Evolutionary conservation across 2,113 vertebrate species (phyloP).

Genomic region (Baryphthengus martii): DNA sequence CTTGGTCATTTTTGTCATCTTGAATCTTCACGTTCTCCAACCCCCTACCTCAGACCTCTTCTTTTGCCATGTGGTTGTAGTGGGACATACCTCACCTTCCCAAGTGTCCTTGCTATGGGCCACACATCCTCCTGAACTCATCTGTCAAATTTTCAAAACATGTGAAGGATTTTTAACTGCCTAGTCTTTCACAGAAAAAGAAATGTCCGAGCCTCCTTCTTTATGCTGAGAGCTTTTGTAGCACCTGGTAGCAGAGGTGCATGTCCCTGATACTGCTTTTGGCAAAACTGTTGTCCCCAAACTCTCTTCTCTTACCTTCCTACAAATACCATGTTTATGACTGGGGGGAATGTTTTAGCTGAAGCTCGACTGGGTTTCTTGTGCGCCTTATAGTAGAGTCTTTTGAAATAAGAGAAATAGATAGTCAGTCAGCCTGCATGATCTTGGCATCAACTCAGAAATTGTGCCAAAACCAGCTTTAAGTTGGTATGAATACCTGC

Average conservation of each 20-base stretch:
- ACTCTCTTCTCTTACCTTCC: neutral
- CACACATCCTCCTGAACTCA: neutral
- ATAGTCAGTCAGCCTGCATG: neutral
- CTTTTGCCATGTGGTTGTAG: neutral
- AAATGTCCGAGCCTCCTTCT: neutral
- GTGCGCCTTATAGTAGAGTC: neutral
- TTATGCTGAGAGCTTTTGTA: neutral
- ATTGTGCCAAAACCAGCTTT: neutral
- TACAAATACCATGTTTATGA: neutral
- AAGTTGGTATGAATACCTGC: neutral
- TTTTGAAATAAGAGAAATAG: neutral
- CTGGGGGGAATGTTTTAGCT: neutral
- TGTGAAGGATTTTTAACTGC: neutral
- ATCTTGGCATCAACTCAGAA: neutral
- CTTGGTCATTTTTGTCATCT: neutral
- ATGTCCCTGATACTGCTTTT: rapidly evolving
- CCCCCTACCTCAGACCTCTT: neutral
- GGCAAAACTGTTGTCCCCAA: neutral
- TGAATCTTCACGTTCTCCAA: neutral
- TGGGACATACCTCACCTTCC: neutral
- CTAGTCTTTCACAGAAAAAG: neutral
- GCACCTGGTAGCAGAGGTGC: neutral
- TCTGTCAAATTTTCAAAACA: neutral
- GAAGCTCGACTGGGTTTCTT: neutral
- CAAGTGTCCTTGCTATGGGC: neutral